A percentile compares a stretch with the other conserved stretches of the same genome.
Conservation (phyloP, 2,113 vertebrate genomes). For the Dasyurus viverrinus region DNA sequence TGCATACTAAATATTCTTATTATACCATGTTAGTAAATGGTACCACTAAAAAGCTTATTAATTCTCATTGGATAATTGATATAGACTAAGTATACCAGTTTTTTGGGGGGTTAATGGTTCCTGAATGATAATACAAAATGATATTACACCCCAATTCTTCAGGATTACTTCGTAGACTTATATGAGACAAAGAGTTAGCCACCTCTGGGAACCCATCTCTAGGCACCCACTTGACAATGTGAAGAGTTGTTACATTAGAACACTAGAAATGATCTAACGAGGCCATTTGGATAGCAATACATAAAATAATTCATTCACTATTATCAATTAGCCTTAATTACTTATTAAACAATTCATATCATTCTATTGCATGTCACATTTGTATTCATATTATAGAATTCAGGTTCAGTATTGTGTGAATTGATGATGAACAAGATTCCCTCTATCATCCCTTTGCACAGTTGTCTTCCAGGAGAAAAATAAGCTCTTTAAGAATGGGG, state of each 20-base stretch:
- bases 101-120: not conserved
- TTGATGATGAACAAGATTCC: not conserved
- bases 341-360: not conserved
- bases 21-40: not conserved
- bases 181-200: not conserved
- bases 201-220: not conserved
- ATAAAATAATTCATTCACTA: not conserved
- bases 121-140: not conserved
- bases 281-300: not conserved
- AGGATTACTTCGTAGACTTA: not conserved
- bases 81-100: not conserved
- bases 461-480: not conserved
- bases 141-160: not conserved
- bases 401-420: not conserved
- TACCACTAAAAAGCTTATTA: not conserved
- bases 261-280: not conserved
- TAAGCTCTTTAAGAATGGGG: not conserved
- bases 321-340: not conserved
- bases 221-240: not conserved
- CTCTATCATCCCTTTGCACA: not conserved
- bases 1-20: not conserved
- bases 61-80: not conserved
- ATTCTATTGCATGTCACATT: not conserved
- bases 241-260: not conserved
- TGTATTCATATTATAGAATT: not conserved